These are phyloP conservation scores for Parazoanthus darwini DNA, from an alignment of 92 coral and sea anemone species.

Conservation along the genomic window DNA sequence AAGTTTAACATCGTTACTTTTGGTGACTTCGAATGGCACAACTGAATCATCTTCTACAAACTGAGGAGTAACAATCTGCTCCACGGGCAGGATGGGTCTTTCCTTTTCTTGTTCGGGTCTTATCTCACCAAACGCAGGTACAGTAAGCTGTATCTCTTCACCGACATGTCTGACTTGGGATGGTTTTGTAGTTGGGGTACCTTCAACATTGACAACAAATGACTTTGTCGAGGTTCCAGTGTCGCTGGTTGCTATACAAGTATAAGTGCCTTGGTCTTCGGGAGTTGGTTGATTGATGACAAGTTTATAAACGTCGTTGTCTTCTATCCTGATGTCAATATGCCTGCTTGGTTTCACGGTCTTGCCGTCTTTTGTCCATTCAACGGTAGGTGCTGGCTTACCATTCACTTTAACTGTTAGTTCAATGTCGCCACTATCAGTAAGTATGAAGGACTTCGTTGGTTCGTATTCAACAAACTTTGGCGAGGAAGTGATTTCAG, in stretches of 20 bases:
- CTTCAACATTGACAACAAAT: conserved; percentile 48
- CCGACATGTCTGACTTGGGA: background rate
- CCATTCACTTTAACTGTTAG: conserved; percentile 52
- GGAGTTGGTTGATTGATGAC: conserved; percentile 50
- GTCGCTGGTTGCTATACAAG: conserved; percentile 73
- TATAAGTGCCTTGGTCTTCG: conserved; percentile 75
- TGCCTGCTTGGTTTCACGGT: conserved; percentile 36
- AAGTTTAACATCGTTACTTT: conserved; percentile 37
- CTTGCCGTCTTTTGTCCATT: conserved; percentile 63
- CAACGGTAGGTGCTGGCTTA: conserved; percentile 49
- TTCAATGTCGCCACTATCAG: conserved; percentile 54
- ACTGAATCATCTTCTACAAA: conserved; percentile 44
- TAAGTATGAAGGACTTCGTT: conserved; percentile 30
- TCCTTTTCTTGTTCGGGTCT: conserved; percentile 36
- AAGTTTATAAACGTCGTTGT: conserved; percentile 48
- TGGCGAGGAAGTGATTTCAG: conserved; percentile 23
- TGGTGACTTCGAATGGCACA: conserved; percentile 44
- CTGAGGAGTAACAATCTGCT: conserved; percentile 31
- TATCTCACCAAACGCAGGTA: conserved; percentile 28
- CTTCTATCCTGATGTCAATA: conserved; percentile 44
- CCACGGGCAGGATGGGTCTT: conserved; percentile 36
- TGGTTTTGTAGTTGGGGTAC: background rate
- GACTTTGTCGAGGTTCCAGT: conserved; percentile 73
- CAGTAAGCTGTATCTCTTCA: conserved; percentile 20
- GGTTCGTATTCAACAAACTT: conserved; percentile 46